Evolutionary conservation across 1,140 invertebrate species (phyloP), one percentile per base, ranked within the genome.

Genomic region (Calliopsis andreniformis): DNA sequence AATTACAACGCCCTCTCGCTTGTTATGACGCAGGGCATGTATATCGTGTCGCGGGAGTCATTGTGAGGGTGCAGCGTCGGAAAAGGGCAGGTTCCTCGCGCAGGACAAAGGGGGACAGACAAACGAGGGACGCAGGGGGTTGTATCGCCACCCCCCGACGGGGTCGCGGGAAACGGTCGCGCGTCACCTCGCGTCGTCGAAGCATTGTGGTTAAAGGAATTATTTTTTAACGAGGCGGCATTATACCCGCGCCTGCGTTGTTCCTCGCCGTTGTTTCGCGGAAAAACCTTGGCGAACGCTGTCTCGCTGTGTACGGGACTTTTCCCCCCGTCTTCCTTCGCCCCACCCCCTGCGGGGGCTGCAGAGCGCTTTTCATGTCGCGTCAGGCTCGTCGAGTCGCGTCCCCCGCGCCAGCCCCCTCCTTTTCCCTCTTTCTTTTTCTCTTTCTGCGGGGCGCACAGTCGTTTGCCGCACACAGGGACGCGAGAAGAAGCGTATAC

Each of bases 161-260:
- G 16, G 42, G 3, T 42, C 25, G 47, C 47, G 47, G n/a, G 47
- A 49, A 5, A 20, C 20, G 53, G 23, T 28, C 25, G 25, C n/a
- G 63, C 63, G 23, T 66, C 25, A 28, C 42, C 56, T 3, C 68
- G 43, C 68, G 49, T 71, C 68, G 68, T 71, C 68, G 68, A 71
- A 62, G 56, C 70, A 73, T 73, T 64, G 75, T 82, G 81, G 83
- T 80, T 87, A 87, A 87, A 80, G 80, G 83, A 87, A 87, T 87
- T 87, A 87, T 87, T 87, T 87, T 83, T 85, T 86, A 86, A 86
- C 84, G 84, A 86, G 84, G 72, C 79, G 56, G 70, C 76, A 85
- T 85, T 86, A 85, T 81, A 20, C 76, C 53, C 47, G 58, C 58
- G 70, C 55, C 51, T 51, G 47, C 69, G 67, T 72, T 59, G 63